Evolutionary conservation across 2,113 vertebrate species (phyloP).

Genomic region (Anoura caudifer): DNA sequence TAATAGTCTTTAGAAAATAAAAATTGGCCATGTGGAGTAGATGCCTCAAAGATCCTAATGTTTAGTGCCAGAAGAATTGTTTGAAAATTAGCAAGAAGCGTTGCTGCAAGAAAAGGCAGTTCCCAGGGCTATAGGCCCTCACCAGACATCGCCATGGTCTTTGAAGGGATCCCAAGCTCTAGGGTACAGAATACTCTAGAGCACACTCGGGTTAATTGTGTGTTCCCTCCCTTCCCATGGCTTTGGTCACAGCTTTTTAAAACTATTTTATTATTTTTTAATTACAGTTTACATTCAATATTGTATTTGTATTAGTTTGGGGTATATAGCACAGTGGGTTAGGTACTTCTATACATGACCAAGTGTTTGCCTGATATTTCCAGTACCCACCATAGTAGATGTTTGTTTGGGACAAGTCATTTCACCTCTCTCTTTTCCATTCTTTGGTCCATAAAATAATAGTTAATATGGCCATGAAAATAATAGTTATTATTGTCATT

Average conservation of each 20-base stretch:
- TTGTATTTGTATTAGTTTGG: not conserved
- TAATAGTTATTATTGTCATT: not conserved
- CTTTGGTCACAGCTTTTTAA: not conserved
- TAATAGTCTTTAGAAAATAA: not conserved
- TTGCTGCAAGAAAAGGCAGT: no score
- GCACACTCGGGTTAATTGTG: accelerated
- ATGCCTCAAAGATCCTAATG: not conserved
- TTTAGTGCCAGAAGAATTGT: not conserved
- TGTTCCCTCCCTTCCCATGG: accelerated
- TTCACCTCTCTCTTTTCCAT: not conserved
- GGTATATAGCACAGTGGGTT: no score
- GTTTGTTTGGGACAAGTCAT: no score
- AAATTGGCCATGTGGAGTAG: not conserved
- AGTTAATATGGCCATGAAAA: no score
- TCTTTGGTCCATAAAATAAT: no score
- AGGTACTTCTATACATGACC: no score
- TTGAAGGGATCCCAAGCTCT: accelerated
- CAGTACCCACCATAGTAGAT: no score
- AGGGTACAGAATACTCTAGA: accelerated
- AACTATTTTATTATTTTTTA: not conserved
- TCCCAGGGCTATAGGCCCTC: accelerated
- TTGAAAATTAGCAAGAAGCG: not conserved
- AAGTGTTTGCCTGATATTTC: no score
- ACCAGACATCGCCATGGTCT: accelerated
- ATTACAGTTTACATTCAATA: not conserved